Percentiles rank a stretch among this genome's conserved stretches.
Evolutionary conservation across 2,113 vertebrate species (phyloP).

Genomic region (Mobula birostris): DNA sequence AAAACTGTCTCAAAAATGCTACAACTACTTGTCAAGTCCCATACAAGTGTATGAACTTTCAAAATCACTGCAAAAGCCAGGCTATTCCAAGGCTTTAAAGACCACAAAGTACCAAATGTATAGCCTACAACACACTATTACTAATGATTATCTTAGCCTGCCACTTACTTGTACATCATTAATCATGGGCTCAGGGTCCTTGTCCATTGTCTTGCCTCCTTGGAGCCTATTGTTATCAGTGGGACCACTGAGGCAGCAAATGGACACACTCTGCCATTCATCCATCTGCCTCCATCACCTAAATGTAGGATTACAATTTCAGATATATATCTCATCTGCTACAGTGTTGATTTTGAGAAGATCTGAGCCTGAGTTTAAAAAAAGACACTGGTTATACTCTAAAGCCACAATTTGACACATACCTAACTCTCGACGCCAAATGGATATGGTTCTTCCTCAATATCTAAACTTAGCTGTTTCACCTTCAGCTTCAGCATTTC

Average conservation of each 20-base stretch:
- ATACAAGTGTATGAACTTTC: neutral
- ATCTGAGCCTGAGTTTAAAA: neutral
- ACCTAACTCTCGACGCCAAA: neutral
- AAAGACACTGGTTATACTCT: neutral
- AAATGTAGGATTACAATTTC: too few species aligned
- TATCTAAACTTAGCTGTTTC: neutral
- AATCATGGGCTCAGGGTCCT: neutral
- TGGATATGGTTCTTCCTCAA: neutral
- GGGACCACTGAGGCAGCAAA: neutral
- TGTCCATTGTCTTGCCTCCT: neutral
- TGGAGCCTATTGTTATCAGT: neutral
- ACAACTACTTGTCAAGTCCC: neutral
- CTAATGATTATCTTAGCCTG: neutral
- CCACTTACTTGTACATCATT: neutral
- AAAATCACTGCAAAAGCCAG: neutral
- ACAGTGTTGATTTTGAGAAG: neutral
- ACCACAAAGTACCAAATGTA: neutral
- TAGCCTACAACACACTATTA: neutral
- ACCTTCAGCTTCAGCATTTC: neutral
- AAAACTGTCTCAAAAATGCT: neutral
- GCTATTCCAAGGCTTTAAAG: neutral
- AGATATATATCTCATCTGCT: too few species aligned
- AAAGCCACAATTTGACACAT: neutral
- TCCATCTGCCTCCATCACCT: too few species aligned
- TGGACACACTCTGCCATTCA: too few species aligned